A percentile compares a stretch with the other conserved stretches of the same genome.
Evolutionary conservation across 2,888 invertebrate genomes (phyloP).

Genomic region (Artemia sinica): DNA sequence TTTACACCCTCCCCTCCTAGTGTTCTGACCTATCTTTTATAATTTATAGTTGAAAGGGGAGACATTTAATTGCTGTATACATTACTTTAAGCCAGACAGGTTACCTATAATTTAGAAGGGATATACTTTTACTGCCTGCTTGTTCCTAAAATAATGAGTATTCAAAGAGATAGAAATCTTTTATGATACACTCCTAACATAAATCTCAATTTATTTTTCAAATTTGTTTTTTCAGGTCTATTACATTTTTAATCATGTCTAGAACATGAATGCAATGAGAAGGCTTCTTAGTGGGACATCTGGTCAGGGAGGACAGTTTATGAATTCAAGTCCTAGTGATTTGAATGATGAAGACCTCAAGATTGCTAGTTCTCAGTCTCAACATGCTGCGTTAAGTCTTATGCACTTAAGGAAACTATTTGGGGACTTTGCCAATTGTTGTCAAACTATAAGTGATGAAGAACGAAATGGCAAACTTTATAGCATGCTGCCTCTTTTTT

Average conservation of each 20-base stretch:
- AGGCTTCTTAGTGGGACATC: conserved; percentile 22
- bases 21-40: no score
- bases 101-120: no score
- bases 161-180: no score
- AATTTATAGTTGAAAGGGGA: no score
- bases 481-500: conserved; percentile 92
- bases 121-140: no score
- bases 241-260: not conserved
- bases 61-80: no score
- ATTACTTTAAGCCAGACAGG: no score
- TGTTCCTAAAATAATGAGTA: no score
- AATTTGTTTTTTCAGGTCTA: no score
- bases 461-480: conserved; percentile 84
- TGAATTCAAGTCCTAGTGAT: not conserved
- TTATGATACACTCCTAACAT: no score
- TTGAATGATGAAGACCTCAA: conserved; percentile 13
- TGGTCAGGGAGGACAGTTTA: not conserved
- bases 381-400: conserved; percentile 61
- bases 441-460: conserved; percentile 52
- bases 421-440: conserved; percentile 58
- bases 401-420: conserved; percentile 93
- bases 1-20: no score
- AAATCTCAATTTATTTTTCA: no score
- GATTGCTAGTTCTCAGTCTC: conserved; percentile 22
- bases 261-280: conserved; percentile 23